A percentile compares a stretch with the other conserved stretches of the same genome.
Evolutionary conservation across 2,888 invertebrate genomes (phyloP).

Genomic region (Leptinotarsa juncta): DNA sequence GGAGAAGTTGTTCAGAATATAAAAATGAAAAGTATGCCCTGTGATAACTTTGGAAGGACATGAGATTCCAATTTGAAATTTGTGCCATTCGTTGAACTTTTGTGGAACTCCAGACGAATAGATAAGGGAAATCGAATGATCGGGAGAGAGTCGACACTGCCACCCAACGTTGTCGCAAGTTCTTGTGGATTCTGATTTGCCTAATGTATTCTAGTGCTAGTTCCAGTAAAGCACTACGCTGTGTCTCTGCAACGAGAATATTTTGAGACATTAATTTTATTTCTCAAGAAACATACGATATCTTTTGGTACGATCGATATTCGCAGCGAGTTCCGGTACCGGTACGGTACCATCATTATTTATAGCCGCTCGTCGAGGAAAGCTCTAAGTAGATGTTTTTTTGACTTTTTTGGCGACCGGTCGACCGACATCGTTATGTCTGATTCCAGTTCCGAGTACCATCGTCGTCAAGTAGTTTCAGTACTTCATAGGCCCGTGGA

Average conservation of each 20-base stretch:
- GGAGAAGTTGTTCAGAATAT: no score
- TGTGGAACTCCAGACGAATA: no score
- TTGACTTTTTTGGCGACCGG: background rate
- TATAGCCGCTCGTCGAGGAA: slow-evolving; percentile 1
- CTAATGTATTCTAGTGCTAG: slow-evolving; percentile 1
- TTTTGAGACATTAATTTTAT: background rate
- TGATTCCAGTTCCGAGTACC: slow-evolving; percentile 21
- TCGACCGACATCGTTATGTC: slow-evolving; percentile 16
- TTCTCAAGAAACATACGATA: background rate
- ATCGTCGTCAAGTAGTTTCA: slow-evolving; percentile 13
- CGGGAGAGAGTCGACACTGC: background rate
- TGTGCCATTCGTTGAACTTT: no score
- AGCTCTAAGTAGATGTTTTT: slow-evolving; percentile 1
- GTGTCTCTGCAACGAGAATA: background rate
- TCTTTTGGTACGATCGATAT: slow-evolving; percentile 11
- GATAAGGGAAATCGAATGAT: no score
- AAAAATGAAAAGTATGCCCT: no score
- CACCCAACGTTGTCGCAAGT: background rate
- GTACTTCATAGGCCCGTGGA: slow-evolving; percentile 48
- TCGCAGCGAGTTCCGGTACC: slow-evolving; percentile 13
- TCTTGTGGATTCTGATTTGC: background rate
- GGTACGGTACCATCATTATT: slow-evolving; percentile 7
- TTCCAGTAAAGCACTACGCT: background rate
- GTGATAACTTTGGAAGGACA: no score
- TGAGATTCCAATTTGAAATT: no score